Base-by-base conservation (phyloP, 2,113 vertebrate genomes). In the Athene noctua region DNA sequence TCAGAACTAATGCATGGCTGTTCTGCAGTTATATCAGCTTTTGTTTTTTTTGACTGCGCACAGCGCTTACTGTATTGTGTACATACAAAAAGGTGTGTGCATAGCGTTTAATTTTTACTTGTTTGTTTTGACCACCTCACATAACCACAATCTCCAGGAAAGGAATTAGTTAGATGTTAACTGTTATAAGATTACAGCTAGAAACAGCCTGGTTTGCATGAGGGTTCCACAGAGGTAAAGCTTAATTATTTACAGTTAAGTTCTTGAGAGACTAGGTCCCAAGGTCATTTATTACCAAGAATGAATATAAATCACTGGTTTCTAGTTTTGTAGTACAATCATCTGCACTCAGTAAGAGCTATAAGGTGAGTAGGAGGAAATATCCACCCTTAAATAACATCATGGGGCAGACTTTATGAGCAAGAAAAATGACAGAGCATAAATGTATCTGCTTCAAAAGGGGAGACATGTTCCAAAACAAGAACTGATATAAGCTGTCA, bases 221-320 rank as follows among this genome's bases (percentile, higher is more conserved):
- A 93, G 34, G 68, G 34, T 58, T 91, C 70, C 32, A 34, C 25
- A 58, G 36, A 81, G 34, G 62, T 57, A 73, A 88, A 90, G 89
- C 22, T 97, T 97, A 97, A 97, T 96, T 95, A 97, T 96, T 97
- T 96, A 97, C 95, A 94, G 72, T 81, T 92, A 72, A 46, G 30
- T 30, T 68, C 66, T 54, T 29, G 13, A 65, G 32, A 89, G 26
- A 44, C 27, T 40, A 38, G 32, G 71, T 95, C 77, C 74, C 88
- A 91, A 93, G 91, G 95, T 96, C 92, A 80, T 62, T 94, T 90
- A 91, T 93, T 92, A 91, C 84, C 62, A 92, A 55, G 67, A 88
- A 72, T 1, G 12, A 93, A 58, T 36, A 80, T 58, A 93, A 95
- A 89, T 63, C 70, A 70, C 58, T 15, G 7, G 47, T 80, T 95